These are phyloP conservation scores for Pipistrellus kuhlii DNA, from an alignment of 2,797 vertebrate genomes.

Conservation along the genomic window DNA sequence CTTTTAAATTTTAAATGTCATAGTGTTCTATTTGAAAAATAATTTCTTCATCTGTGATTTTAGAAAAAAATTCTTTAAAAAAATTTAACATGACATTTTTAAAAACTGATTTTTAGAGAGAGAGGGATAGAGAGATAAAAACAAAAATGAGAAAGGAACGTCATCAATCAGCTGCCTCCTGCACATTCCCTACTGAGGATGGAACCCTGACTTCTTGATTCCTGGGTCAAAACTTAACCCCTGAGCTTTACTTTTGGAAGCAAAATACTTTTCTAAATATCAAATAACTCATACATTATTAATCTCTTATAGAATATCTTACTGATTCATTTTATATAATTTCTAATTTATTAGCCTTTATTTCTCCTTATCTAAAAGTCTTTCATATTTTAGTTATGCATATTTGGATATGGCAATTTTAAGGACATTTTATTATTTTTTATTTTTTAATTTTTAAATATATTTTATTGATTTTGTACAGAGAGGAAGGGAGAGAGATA, in stretches of 20 bases:
- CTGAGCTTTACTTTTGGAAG: neutral
- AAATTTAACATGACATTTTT: too few relatives aligned
- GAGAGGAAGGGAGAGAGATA: too few relatives aligned
- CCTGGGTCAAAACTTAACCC: too few relatives aligned
- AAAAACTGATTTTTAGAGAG: too few relatives aligned
- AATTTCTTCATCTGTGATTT: neutral
- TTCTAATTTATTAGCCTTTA: neutral
- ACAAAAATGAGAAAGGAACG: too few relatives aligned
- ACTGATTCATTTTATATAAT: neutral
- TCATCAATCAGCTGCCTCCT: too few relatives aligned
- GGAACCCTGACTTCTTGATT: too few relatives aligned
- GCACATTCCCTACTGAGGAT: too few relatives aligned
- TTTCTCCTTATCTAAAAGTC: neutral
- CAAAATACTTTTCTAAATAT: constrained; percentile 24
- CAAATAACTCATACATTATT: neutral
- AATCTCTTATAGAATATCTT: neutral
- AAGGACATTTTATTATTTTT: too few relatives aligned
- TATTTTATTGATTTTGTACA: too few relatives aligned
- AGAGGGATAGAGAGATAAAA: too few relatives aligned
- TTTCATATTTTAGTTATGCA: neutral
- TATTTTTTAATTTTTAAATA: too few relatives aligned
- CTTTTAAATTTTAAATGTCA: neutral
- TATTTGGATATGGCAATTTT: constrained; percentile 12
- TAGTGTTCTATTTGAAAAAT: constrained; percentile 20
- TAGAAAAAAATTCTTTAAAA: neutral